Conservation (phyloP, 2,888 invertebrate genomes). For the Altica lythri region DNA sequence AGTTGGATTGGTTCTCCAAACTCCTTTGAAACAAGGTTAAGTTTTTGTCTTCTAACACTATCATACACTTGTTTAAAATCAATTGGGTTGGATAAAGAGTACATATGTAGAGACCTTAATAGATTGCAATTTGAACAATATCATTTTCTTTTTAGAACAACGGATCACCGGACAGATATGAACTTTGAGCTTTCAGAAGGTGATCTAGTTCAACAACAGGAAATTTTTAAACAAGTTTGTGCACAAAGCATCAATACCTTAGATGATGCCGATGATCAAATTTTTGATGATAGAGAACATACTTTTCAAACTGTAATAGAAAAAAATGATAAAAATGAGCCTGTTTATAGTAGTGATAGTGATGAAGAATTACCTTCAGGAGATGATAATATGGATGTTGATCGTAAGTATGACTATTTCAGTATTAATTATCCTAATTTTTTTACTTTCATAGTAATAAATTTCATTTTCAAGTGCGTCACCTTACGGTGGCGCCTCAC, state of each 20-base stretch:
- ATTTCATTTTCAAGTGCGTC: no score
- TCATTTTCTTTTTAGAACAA: constrained; percentile 45
- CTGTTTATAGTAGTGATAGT: constrained; percentile 58
- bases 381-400: constrained; percentile 56
- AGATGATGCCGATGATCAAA: constrained; percentile 55
- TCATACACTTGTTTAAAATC: no score
- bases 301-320: constrained; percentile 60
- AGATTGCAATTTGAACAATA: no score
- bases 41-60: no score
- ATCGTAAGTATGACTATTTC: constrained; percentile 61
- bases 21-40: no score
- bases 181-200: constrained; percentile 60
- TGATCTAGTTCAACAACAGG: constrained; percentile 58
- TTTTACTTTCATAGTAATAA: no score
- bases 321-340: constrained; percentile 53
- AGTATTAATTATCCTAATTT: no score
- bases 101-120: no score
- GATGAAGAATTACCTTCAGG: constrained; percentile 57
- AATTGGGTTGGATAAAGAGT: no score
- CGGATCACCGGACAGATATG: constrained; percentile 51
- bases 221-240: constrained; percentile 67
- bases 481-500: no score
- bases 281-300: constrained; percentile 58
- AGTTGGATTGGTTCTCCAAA: no score
- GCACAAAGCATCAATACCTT: constrained; percentile 54